Conservation (phyloP, 2,888 invertebrate genomes). For the Chaitophorus viminalis region DNA sequence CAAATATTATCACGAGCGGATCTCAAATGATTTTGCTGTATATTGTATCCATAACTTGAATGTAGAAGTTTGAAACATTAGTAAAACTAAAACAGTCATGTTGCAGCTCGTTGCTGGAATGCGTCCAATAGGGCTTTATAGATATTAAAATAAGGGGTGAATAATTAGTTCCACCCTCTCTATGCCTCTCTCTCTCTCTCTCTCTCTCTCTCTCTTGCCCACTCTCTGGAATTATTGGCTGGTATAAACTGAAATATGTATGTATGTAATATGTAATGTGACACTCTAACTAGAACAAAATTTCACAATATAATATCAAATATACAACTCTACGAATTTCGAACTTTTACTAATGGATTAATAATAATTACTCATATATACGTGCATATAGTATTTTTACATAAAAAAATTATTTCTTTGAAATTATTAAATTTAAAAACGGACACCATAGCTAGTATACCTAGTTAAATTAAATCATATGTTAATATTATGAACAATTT, state of each 20-base stretch:
- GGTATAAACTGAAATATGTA: slow-evolving; percentile 6
- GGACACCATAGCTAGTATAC: background rate
- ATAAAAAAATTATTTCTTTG: background rate
- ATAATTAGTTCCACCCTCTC: slow-evolving; percentile 37
- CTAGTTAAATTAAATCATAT: background rate
- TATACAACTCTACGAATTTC: background rate
- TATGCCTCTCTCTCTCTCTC: background rate
- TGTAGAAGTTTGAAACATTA: slow-evolving; percentile 27
- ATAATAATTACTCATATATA: background rate
- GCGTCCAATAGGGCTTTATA: slow-evolving; percentile 53
- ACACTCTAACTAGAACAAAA: background rate
- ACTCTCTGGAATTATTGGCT: slow-evolving; percentile 23
- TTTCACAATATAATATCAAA: background rate
- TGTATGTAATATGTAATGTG: background rate
- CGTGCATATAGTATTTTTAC: no score
- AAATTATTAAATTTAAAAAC: background rate
- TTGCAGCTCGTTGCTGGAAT: slow-evolving; percentile 32
- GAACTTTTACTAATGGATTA: slow-evolving; percentile 5
- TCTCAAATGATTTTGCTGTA: slow-evolving; percentile 21
- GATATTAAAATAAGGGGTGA: slow-evolving; percentile 40
- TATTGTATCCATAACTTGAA: slow-evolving; percentile 13
- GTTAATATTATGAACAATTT: no score
- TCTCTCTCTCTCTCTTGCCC: background rate
- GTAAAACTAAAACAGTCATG: slow-evolving; percentile 30
- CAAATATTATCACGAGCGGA: slow-evolving; percentile 5